These are phyloP conservation scores for Pollenia griseotomentosa DNA, from an alignment of 2,888 invertebrate species.

Conservation along the genomic window DNA sequence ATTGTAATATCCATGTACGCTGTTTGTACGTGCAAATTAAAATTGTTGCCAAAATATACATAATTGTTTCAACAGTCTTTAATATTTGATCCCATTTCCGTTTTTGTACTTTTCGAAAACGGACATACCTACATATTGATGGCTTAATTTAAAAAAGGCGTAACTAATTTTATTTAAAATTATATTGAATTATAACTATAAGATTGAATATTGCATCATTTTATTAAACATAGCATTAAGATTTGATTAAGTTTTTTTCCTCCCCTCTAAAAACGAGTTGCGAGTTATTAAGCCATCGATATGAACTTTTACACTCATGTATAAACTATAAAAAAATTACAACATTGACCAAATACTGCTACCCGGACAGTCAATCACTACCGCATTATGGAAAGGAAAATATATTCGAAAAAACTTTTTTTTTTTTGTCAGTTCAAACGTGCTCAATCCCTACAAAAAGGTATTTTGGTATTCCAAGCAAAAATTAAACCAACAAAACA, in stretches of 20 bases:
- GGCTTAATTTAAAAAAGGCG: too few species aligned
- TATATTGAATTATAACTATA: too few species aligned
- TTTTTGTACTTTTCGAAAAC: neutral
- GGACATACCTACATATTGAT: neutral
- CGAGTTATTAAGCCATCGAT: too few species aligned
- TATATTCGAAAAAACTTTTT: neutral
- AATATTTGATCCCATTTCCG: conserved; percentile 22
- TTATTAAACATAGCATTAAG: too few species aligned
- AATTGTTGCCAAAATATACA: neutral
- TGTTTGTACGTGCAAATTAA: conserved; percentile 5
- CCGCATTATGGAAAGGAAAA: neutral
- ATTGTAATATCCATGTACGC: neutral
- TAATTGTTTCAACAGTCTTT: conserved; percentile 9
- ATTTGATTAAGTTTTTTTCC: too few species aligned
- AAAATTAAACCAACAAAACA: neutral
- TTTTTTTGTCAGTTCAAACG: neutral
- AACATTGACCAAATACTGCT: neutral
- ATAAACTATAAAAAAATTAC: neutral
- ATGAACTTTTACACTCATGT: too few species aligned
- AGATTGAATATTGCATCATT: too few species aligned
- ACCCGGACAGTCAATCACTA: neutral
- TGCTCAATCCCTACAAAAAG: neutral
- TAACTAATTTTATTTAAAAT: too few species aligned
- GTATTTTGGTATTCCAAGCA: neutral
- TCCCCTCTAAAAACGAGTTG: too few species aligned